Conservation (phyloP, 2,797 vertebrate species). For the Loris lydekkerianus region DNA sequence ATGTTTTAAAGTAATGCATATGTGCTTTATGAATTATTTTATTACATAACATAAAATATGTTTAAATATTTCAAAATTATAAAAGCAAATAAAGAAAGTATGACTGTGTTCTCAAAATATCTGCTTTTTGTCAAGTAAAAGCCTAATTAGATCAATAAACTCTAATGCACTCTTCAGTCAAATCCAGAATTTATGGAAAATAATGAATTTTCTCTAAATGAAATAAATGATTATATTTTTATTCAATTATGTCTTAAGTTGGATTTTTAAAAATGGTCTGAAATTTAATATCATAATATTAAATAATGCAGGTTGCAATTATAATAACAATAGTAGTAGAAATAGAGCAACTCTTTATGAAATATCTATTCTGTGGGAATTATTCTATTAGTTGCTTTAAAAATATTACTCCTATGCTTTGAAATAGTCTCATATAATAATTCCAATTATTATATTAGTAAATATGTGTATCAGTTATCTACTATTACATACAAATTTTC, state of each 20-base stretch:
- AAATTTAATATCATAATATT: neutral
- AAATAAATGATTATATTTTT: neutral
- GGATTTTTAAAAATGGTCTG: neutral
- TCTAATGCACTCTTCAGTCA: neutral
- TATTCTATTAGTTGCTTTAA: neutral
- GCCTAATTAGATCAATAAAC: neutral
- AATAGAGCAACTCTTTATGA: neutral
- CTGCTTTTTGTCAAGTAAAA: neutral
- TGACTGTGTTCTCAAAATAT: neutral
- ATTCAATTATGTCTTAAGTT: neutral
- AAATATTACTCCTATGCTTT: neutral
- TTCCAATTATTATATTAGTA: neutral
- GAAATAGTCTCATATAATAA: neutral
- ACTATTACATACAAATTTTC: neutral
- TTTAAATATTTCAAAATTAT: neutral
- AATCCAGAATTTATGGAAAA: neutral
- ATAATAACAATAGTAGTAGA: neutral
- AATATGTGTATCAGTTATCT: neutral
- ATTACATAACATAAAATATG: neutral
- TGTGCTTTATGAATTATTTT: neutral
- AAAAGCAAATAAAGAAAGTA: neutral
- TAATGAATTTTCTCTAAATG: neutral
- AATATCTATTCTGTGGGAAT: neutral
- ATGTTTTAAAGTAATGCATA: neutral
- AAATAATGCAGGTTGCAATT: neutral